Evolutionary conservation across 2,888 invertebrate species (phyloP), one percentile per base, ranked within the genome.

Genomic region (Erebia aethiops): DNA sequence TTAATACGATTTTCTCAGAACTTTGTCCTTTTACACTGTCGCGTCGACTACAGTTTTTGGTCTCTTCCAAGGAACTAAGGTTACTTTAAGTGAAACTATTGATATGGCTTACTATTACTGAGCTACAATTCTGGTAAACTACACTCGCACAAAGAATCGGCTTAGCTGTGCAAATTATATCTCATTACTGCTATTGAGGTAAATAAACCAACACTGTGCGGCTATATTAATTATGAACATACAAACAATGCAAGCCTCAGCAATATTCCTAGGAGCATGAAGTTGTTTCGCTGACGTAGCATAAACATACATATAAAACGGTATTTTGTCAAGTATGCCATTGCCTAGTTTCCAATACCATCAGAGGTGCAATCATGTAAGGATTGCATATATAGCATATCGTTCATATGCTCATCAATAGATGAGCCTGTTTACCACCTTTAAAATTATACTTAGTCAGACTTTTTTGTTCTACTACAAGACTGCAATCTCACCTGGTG

Each of bases 1-100:
- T 88, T 87, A 85, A 86, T 87, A 87, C 81, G 85, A 85, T 87
- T 86, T 82, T 76, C 74, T 72, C 71, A 76, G 74, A 83, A 84
- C 76, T 84, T 82, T 77, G 78, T 73, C 80, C 76, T 70, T 73
- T 71, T 62, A 16, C 72, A 67, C 35, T 72, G 54, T 67, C 63
- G 49, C 65, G 46, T 16, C 51, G 65, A 60, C 56, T 70, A 43
- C 60, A 41, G 54, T 41, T 67, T 61, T 43, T n/a, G 67, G 21
- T 67, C 51, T 67, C 13, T 13, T 11, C 57, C 21, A 67, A 57
- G 43, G 26, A 67, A 18, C 56, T 54, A 43, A 41, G 18, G n/a
- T 46, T 4, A 7, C 13, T 56, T 14, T 26, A 21, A 3, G 46
- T 46, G 46, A 46, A 46, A 7, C 21, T 21, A 21, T 56, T 56